Evolutionary conservation across 64 coral and sea anemone genomes (phyloP), one percentile per base, ranked within the genome.

Genomic region (Pachyseris speciosa): DNA sequence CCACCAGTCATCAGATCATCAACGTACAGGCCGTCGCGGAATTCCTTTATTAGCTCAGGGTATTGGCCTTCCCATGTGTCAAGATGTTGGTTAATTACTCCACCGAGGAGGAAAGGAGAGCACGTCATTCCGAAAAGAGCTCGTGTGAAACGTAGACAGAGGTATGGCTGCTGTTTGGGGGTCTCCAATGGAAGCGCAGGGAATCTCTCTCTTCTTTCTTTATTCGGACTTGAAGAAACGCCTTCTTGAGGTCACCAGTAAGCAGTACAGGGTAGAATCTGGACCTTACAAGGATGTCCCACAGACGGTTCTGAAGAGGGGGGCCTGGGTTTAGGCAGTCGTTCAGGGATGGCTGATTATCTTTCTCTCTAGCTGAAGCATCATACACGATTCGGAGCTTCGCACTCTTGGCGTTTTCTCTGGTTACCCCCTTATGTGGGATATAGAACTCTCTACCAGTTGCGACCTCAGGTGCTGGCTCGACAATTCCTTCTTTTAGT

Each of bases 21-120:
- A 49, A 93, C 84, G 28, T 93, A 93, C 33, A 86, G 73, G 16
- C 74, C 91, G 68, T 79, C 51, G 20, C 80, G 45, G 61, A 93
- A 76, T 57, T 87, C 61, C 20, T 86, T 67, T 13, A n/a, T n/a
- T n/a, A n/a, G 86, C 37, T n/a, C n/a, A 58, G 83, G 83, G 45
- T 72, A 31, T 40, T 72, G 43, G 32, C 45, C 69, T 50, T 85
- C 77, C 52, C 65, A 77, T 48, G 69, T 85, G 90, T 92, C 70
- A 15, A 92, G 72, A 70, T 92, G 81, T 30, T 85, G 57, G 25
- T 92, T 67, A 45, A 92, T 92, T 12, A 92, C 90, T 85, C 80
- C 90, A 63, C 81, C 72, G 45, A 92, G 90, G 32, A 86, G 74
- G 61, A 92, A 92, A 12, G 90, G 90, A 29, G 80, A 92, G 20